A percentile compares a stretch with the other conserved stretches of the same genome.
These are phyloP conservation scores for Probosciger aterrimus DNA, from an alignment of 2,113 vertebrate species.

Conservation along the genomic window DNA sequence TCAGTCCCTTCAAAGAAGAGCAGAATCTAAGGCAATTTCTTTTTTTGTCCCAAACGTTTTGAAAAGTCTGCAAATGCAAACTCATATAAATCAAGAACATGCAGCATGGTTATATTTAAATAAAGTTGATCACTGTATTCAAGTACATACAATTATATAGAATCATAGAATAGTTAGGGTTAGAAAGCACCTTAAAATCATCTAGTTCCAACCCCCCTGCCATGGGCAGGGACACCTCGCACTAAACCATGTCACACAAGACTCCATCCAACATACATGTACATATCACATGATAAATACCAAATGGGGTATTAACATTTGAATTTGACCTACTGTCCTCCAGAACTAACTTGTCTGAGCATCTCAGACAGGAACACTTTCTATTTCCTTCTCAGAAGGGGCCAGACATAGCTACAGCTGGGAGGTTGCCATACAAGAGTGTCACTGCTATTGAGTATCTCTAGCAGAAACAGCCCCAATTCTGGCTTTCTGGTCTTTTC, in stretches of 20 bases:
- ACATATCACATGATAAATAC: not conserved
- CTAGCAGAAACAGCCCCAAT: not conserved
- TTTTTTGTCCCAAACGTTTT: not conserved
- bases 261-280: not conserved
- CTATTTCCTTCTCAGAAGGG: not conserved
- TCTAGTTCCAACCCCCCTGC: not conserved
- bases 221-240: not conserved
- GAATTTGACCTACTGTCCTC: not conserved
- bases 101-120: not conserved
- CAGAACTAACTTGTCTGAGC: not conserved
- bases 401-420: not conserved
- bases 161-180: not conserved
- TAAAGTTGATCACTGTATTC: not conserved
- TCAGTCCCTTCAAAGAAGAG: conserved; percentile 28
- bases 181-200: not conserved
- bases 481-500: not conserved
- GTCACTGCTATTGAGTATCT: not conserved
- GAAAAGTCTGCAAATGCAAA: not conserved
- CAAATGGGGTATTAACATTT: not conserved
- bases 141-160: not conserved
- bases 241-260: not conserved
- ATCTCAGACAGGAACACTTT: not conserved
- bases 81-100: not conserved
- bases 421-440: not conserved
- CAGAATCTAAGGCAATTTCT: conserved; percentile 18